Conservation (phyloP, 2,888 invertebrate species). For the Melitaea athalia region DNA sequence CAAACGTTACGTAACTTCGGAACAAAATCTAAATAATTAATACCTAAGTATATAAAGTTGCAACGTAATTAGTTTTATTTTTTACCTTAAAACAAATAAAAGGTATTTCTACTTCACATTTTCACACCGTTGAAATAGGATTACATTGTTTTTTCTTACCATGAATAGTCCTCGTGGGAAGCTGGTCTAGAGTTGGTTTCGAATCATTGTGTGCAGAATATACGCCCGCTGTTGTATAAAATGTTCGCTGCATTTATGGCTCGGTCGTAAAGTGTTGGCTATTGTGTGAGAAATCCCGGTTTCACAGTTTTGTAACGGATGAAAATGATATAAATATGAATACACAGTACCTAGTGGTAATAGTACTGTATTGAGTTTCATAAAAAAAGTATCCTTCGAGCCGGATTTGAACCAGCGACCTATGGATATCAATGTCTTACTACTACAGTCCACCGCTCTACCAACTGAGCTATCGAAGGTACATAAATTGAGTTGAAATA, state of each 20-base stretch:
- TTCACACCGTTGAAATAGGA: slow-evolving; percentile 22
- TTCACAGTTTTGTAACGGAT: not conserved
- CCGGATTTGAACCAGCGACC: slow-evolving; percentile 85
- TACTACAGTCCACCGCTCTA: slow-evolving; percentile 83
- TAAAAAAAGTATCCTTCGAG: slow-evolving; percentile 74
- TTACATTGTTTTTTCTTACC: slow-evolving; percentile 20
- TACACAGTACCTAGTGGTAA: not conserved
- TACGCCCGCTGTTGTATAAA: slow-evolving; percentile 20
- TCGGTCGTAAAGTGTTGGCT: slow-evolving; percentile 9
- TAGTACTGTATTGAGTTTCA: not conserved
- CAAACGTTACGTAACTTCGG: too few species aligned
- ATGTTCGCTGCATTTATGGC: slow-evolving; percentile 20
- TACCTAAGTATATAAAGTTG: too few species aligned
- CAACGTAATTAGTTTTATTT: not conserved
- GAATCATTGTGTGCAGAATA: slow-evolving; percentile 28
- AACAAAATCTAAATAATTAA: too few species aligned
- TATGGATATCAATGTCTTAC: slow-evolving; percentile 67
- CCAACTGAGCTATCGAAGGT: slow-evolving; percentile 84
- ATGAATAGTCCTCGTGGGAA: slow-evolving; percentile 32
- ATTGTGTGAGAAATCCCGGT: slow-evolving; percentile 4
- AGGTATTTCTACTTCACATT: slow-evolving; percentile 14
- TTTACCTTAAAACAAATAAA: not conserved
- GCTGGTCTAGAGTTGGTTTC: slow-evolving; percentile 26
- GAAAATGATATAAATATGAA: not conserved
- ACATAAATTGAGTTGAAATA: not conserved